Percentiles rank a stretch among this genome's conserved stretches.
Conservation (phyloP, 2,797 vertebrate species). For the Streptopelia turtur region DNA sequence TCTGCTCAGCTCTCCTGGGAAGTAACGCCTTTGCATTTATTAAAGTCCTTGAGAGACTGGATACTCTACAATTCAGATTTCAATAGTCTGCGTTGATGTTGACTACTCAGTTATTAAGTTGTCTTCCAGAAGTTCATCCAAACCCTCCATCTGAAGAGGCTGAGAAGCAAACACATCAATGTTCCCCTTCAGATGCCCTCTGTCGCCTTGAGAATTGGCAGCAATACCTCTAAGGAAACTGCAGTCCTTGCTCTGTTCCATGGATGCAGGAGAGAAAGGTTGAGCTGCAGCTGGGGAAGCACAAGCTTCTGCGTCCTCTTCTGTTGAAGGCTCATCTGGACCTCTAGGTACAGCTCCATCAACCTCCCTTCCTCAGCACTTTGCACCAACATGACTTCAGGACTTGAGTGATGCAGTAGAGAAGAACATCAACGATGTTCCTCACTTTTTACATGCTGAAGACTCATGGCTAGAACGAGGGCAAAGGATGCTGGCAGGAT, state of each 20-base stretch:
- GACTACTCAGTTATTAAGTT: constrained; percentile 59
- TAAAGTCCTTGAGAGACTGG: constrained; percentile 26
- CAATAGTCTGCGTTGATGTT: background rate
- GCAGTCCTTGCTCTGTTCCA: background rate
- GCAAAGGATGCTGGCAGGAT: background rate
- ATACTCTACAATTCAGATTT: constrained; percentile 49
- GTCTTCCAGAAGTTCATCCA: constrained; percentile 47
- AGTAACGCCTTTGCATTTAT: constrained; percentile 9
- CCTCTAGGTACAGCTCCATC: background rate
- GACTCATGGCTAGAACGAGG: background rate
- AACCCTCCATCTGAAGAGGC: background rate
- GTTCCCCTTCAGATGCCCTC: constrained; percentile 15
- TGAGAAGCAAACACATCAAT: background rate
- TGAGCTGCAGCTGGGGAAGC: background rate
- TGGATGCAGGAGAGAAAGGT: background rate
- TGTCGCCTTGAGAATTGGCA: background rate
- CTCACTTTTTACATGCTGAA: background rate
- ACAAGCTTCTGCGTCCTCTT: background rate
- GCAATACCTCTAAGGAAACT: background rate
- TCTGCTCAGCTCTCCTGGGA: constrained; percentile 18
- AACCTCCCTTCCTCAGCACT: background rate
- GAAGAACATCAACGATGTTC: background rate
- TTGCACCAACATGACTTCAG: background rate
- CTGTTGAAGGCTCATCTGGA: background rate
- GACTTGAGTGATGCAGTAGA: rapidly evolving